phyloP scores from a whole-genome alignment of 1,140 invertebrate species.

The Aporrectodea caliginosa region DNA sequence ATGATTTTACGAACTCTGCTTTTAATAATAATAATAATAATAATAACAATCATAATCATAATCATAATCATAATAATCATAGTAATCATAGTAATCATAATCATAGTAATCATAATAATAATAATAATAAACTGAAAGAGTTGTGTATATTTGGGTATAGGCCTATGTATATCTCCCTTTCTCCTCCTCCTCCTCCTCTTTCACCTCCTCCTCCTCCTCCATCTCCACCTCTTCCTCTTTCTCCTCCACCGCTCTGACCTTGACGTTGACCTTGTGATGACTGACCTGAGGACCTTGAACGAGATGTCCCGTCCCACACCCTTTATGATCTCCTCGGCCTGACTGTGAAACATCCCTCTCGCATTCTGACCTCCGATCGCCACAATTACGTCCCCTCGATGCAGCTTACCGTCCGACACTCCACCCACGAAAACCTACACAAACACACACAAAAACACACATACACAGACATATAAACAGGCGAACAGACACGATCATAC shows the following conservation, averaged over 20 bases:
- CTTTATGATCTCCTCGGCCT: constrained; percentile 83
- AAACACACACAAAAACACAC: background rate
- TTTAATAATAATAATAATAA: too few relatives aligned
- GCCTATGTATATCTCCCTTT: too few relatives aligned
- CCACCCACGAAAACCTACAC: constrained; percentile 61
- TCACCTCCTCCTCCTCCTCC: background rate
- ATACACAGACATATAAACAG: background rate
- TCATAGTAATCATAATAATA: too few relatives aligned
- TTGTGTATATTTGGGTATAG: too few relatives aligned
- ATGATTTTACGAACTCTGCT: too few relatives aligned
- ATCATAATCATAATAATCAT: too few relatives aligned
- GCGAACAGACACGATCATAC: too few relatives aligned
- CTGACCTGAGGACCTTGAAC: constrained; percentile 46
- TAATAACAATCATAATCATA: too few relatives aligned
- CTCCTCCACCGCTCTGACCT: background rate
- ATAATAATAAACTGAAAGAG: too few relatives aligned
- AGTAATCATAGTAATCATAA: too few relatives aligned
- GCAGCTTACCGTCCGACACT: constrained; percentile 74
- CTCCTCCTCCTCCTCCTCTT: background rate
- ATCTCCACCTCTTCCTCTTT: background rate
- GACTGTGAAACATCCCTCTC: constrained; percentile 77
- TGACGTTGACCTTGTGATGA: background rate
- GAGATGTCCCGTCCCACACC: constrained; percentile 60
- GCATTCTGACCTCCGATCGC: constrained; percentile 84
- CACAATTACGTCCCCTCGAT: constrained; percentile 81